Conservation (phyloP, 1,140 invertebrate species). For the Oreohelix idahoensis region DNA sequence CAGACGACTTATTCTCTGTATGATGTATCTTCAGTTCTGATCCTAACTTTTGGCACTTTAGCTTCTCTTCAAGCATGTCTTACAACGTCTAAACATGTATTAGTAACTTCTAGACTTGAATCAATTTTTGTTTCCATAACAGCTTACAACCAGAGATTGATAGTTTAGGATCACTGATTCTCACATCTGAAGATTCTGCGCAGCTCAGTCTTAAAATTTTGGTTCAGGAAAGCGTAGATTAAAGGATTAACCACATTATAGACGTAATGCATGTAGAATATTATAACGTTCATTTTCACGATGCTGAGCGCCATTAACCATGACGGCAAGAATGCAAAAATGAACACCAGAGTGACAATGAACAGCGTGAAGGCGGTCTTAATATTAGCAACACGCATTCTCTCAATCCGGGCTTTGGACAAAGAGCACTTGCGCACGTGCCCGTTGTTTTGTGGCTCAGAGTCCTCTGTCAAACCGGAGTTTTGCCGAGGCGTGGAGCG, state of each 20-base stretch:
- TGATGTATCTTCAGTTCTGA: too few relatives aligned
- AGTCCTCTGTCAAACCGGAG: conserved; percentile 9
- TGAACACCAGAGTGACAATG: conserved; percentile 67
- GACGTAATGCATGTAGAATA: conserved; percentile 70
- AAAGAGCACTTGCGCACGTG: conserved; percentile 14
- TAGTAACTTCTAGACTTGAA: too few relatives aligned
- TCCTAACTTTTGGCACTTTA: too few relatives aligned
- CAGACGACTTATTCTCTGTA: too few relatives aligned
- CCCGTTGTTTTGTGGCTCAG: conserved; percentile 30
- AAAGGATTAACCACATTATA: conserved; percentile 71
- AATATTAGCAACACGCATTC: conserved; percentile 66
- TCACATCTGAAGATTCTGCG: conserved; percentile 58
- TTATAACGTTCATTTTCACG: conserved; percentile 58
- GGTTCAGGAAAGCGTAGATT: conserved; percentile 72
- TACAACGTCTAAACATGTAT: too few relatives aligned
- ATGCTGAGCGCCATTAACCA: conserved; percentile 63
- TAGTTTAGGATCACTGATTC: conserved; percentile 26
- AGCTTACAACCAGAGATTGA: too few relatives aligned
- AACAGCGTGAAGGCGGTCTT: conserved; percentile 70
- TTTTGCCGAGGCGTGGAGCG: background rate
- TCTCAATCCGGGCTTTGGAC: conserved; percentile 38
- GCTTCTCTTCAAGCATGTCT: too few relatives aligned
- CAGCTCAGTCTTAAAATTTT: conserved; percentile 67
- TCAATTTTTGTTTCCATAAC: too few relatives aligned
- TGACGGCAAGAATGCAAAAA: conserved; percentile 66